A percentile compares a stretch with the other conserved stretches of the same genome.
phyloP scores from a whole-genome alignment of 1,140 invertebrate genomes.

The Meloidogyne floridensis region DNA sequence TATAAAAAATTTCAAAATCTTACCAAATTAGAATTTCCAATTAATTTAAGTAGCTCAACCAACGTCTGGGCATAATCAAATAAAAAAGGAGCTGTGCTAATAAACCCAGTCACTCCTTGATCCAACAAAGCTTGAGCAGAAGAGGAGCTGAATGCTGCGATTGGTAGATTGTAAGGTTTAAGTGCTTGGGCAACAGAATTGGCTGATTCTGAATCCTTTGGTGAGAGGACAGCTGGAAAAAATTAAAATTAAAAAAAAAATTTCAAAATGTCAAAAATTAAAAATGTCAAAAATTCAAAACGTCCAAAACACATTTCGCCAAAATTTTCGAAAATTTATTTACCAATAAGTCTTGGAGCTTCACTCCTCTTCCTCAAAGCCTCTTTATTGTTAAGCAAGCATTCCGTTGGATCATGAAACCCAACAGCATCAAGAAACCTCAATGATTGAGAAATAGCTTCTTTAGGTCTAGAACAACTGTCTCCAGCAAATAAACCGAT shows the following conservation, averaged over 20 bases:
- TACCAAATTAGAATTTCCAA: conserved; percentile 47
- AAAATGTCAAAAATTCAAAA: too few species aligned
- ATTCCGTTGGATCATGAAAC: conserved; percentile 60
- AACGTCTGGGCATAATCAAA: conserved; percentile 14
- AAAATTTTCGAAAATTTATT: not conserved
- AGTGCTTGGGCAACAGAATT: conserved; percentile 50
- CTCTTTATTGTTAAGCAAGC: conserved; percentile 31
- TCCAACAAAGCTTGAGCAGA: conserved; percentile 54
- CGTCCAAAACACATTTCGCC: too few species aligned
- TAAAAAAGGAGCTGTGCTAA: conserved; percentile 57
- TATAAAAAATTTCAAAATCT: not conserved
- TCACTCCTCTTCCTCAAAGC: not conserved
- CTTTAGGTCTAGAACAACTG: conserved; percentile 59
- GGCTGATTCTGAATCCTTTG: conserved; percentile 58
- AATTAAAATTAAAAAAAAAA: conserved; percentile 9
- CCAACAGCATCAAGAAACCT: conserved; percentile 61
- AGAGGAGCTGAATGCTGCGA: conserved; percentile 53
- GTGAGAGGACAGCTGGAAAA: conserved; percentile 52
- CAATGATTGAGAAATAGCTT: conserved; percentile 60
- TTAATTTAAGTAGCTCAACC: conserved; percentile 15
- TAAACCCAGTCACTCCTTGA: conserved; percentile 43
- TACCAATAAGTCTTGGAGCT: conserved; percentile 25
- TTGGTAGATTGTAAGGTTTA: conserved; percentile 50
- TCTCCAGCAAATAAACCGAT: conserved; percentile 63
- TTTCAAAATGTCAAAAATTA: not conserved